Conservation (phyloP, 2,888 invertebrate genomes). For the Hirtodrosophila cameraria region DNA sequence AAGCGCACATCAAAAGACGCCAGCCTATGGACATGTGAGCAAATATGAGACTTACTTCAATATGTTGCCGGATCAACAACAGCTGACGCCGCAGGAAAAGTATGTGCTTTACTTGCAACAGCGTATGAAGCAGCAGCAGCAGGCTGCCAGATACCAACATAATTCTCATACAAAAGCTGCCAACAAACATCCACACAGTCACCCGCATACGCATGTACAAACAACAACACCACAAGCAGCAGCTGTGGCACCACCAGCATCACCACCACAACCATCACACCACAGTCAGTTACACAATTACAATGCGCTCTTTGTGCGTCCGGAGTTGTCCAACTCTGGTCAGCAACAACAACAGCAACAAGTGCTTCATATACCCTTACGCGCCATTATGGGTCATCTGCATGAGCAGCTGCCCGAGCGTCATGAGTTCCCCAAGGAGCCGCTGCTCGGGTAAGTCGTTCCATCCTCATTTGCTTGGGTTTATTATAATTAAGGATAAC, state of each 20-base stretch:
- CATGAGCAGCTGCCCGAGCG: conserved; percentile 58
- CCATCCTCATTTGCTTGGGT: background rate
- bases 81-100: conserved; percentile 83
- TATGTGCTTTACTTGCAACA: conserved; percentile 83
- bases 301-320: conserved; percentile 47
- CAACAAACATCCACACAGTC: conserved; percentile 55
- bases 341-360: conserved; percentile 53
- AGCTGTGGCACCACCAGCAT: conserved; percentile 5
- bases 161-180: conserved; percentile 57
- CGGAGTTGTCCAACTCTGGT: conserved; percentile 39
- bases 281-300: conserved; percentile 47
- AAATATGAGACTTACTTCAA: conserved; percentile 68
- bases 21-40: conserved; percentile 53
- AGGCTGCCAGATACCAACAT: conserved; percentile 54
- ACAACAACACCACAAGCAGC: conserved; percentile 11
- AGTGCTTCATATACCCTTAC: conserved; percentile 78
- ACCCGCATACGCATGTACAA: conserved; percentile 37
- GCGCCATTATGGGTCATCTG: conserved; percentile 68
- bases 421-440: conserved; percentile 46
- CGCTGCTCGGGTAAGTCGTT: conserved; percentile 67
- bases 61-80: conserved; percentile 65
- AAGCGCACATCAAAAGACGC: conserved; percentile 61
- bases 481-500: too few species aligned
- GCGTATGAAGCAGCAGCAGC: conserved; percentile 72
- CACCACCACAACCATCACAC: conserved; percentile 15